Conservation (phyloP, 2,113 vertebrate genomes). For the Myxocyprinus asiaticus region DNA sequence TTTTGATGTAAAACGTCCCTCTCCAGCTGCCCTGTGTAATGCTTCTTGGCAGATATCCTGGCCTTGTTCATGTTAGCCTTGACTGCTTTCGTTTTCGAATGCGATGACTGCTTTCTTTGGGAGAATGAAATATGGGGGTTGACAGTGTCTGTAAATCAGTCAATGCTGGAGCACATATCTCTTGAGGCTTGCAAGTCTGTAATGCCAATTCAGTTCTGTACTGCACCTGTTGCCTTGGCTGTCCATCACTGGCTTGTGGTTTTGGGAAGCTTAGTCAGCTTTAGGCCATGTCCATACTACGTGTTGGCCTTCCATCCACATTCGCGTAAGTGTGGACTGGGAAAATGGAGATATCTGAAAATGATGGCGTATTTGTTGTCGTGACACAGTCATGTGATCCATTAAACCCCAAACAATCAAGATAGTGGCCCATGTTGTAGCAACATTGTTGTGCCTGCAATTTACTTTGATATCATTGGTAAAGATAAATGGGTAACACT, state of each 20-base stretch:
- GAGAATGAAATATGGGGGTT: constrained; percentile 30
- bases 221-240: constrained; percentile 14
- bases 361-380: too few relatives aligned
- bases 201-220: not conserved
- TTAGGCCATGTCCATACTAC: not conserved
- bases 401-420: too few relatives aligned
- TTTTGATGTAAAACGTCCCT: constrained; percentile 19
- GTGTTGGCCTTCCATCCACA: too few relatives aligned
- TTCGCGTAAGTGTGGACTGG: too few relatives aligned
- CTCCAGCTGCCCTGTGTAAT: constrained; percentile 8
- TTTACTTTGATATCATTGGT: too few relatives aligned
- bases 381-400: too few relatives aligned
- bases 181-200: not conserved
- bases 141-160: constrained; percentile 32
- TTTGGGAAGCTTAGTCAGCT: not conserved
- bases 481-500: too few relatives aligned
- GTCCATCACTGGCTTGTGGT: not conserved
- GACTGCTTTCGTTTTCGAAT: constrained; percentile 15
- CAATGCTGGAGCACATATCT: constrained; percentile 5
- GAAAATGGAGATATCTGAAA: too few relatives aligned
- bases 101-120: constrained; percentile 2
- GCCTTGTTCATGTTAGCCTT: constrained; percentile 9
- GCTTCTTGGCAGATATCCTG: constrained; percentile 15
- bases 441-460: too few relatives aligned
- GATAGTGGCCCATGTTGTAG: too few relatives aligned